Percentiles rank a stretch among this genome's conserved stretches.
These are phyloP conservation scores for Trichopria drosophilae DNA, from an alignment of 2,888 invertebrate genomes.

Conservation along the genomic window DNA sequence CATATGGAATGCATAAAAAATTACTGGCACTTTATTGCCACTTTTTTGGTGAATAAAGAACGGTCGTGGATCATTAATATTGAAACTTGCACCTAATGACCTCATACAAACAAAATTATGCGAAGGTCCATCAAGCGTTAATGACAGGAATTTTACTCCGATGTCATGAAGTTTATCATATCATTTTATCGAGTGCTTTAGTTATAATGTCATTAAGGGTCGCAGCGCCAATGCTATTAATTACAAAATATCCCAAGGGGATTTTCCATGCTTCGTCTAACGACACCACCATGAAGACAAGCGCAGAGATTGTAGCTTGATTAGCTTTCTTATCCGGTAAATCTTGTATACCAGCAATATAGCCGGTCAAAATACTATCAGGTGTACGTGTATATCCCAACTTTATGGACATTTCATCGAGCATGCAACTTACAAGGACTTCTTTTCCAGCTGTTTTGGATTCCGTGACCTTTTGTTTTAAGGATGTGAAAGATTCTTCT, in stretches of 20 bases:
- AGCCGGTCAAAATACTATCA: constrained; percentile 27
- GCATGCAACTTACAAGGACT: constrained; percentile 26
- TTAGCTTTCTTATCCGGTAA: constrained; percentile 7
- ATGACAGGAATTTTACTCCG: constrained; percentile 25
- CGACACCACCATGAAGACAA: constrained; percentile 22
- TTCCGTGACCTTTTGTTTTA: constrained; percentile 13
- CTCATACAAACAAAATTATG: constrained; percentile 27
- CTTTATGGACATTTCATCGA: constrained; percentile 34
- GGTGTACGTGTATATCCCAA: constrained; percentile 18
- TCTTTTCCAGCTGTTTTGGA: constrained; percentile 10
- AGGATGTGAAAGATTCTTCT: constrained; percentile 24
- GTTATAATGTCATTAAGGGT: constrained; percentile 12
- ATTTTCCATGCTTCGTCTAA: constrained; percentile 24
- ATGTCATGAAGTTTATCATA: constrained; percentile 29
- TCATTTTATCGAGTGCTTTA: too few relatives aligned
- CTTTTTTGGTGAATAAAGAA: too few relatives aligned
- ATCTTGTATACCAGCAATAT: constrained; percentile 30
- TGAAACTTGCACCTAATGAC: constrained; percentile 27
- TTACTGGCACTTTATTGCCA: too few relatives aligned
- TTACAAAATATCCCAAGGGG: constrained; percentile 20
- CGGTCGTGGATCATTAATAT: too few relatives aligned
- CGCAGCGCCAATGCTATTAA: constrained; percentile 12
- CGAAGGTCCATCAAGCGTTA: constrained; percentile 30
- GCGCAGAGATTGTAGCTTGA: too few relatives aligned
- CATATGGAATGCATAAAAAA: too few relatives aligned